Evolutionary conservation across 2,888 invertebrate genomes (phyloP).

Genomic region (Tholera decimalis): DNA sequence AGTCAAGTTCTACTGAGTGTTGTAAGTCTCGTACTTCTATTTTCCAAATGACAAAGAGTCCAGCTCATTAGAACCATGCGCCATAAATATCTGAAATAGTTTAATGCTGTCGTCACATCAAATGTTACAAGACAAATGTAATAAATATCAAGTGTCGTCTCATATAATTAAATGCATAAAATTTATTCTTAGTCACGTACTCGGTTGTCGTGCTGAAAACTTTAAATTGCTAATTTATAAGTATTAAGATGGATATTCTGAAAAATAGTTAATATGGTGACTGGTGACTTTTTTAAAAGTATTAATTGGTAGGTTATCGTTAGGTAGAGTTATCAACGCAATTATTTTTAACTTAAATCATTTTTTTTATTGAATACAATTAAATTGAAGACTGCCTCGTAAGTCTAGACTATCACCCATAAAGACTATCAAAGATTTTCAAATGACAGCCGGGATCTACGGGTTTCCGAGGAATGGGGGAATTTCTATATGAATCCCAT

Average conservation of each 20-base stretch:
- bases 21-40: conserved; percentile 34
- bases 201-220: conserved; percentile 7
- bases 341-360: too few species aligned
- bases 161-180: conserved; percentile 51
- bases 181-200: conserved; percentile 56
- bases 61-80: conserved; percentile 50
- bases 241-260: not conserved
- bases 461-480: too few species aligned
- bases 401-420: too few species aligned
- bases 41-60: conserved; percentile 43
- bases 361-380: too few species aligned
- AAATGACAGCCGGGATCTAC: too few species aligned
- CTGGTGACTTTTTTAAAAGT: too few species aligned
- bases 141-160: conserved; percentile 61
- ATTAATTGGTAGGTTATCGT: too few species aligned
- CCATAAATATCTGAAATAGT: conserved; percentile 61
- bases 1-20: not conserved
- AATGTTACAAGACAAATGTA: conserved; percentile 45
- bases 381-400: too few species aligned
- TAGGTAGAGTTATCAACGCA: too few species aligned
- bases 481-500: too few species aligned
- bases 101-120: conserved; percentile 55
- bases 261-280: not conserved
- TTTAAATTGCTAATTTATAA: conserved; percentile 13
- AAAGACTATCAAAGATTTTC: too few species aligned